These are phyloP conservation scores for Tragelaphus scriptus DNA, from an alignment of 2,113 vertebrate genomes.

Conservation along the genomic window DNA sequence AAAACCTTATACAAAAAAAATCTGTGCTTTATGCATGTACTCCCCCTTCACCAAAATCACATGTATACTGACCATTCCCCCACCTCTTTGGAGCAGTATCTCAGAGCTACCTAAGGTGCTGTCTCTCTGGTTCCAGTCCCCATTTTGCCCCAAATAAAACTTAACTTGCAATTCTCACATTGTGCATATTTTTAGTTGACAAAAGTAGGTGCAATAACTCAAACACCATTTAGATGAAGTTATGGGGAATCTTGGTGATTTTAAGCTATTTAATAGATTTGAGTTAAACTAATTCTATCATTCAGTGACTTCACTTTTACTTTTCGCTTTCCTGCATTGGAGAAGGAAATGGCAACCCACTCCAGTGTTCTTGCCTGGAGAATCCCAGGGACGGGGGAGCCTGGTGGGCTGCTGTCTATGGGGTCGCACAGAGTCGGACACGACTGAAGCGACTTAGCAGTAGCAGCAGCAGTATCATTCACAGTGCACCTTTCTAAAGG, in stretches of 20 bases:
- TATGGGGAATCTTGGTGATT: neutral
- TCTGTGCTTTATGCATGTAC: neutral
- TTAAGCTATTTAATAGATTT: neutral
- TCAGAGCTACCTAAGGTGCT: neutral
- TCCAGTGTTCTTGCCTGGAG: too few relatives aligned
- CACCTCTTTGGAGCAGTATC: neutral
- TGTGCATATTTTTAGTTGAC: neutral
- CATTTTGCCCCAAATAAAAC: neutral
- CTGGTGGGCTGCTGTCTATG: too few relatives aligned
- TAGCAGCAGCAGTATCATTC: neutral
- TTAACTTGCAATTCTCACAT: neutral
- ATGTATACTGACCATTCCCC: neutral
- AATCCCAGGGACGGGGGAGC: too few relatives aligned
- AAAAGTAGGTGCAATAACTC: neutral
- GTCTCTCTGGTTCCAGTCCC: neutral
- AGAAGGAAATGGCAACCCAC: too few relatives aligned
- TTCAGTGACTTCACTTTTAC: neutral
- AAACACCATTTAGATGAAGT: neutral
- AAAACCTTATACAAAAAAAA: neutral
- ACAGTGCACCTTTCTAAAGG: neutral
- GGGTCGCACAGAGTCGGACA: too few relatives aligned
- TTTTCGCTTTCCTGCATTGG: too few relatives aligned
- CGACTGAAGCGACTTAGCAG: too few relatives aligned
- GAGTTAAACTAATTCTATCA: neutral
- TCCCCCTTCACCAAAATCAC: neutral